Conservation (phyloP, 2,797 vertebrate species). For the Margarornis squamiger region DNA sequence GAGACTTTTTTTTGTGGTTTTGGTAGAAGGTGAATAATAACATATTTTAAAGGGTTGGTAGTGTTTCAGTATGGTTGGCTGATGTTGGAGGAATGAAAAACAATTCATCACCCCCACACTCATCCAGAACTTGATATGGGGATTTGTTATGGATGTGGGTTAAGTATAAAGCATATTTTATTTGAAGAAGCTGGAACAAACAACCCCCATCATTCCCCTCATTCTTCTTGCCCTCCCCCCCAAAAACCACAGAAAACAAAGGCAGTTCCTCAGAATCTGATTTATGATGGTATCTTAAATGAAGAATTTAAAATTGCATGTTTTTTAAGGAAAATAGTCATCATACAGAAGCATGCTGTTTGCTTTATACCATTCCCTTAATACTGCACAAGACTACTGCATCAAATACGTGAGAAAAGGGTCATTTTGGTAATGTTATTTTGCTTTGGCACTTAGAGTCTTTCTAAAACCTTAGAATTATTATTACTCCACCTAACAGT, state of each 20-base stretch:
- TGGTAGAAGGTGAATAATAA: background rate
- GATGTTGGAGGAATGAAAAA: background rate
- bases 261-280: background rate
- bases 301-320: background rate
- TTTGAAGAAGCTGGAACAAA: background rate
- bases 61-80: background rate
- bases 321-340: background rate
- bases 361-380: background rate
- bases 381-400: background rate
- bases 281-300: background rate
- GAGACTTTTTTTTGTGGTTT: background rate
- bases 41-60: background rate
- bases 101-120: background rate
- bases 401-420: background rate
- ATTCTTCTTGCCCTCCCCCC: accelerated
- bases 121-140: background rate
- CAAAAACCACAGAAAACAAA: background rate
- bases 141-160: background rate
- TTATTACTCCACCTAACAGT: background rate
- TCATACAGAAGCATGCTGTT: background rate
- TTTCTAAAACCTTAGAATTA: background rate
- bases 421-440: background rate
- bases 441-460: background rate
- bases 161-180: background rate
- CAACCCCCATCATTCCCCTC: accelerated